Conservation (phyloP, 1,140 invertebrate species). For the Sitophilus oryzae region DNA sequence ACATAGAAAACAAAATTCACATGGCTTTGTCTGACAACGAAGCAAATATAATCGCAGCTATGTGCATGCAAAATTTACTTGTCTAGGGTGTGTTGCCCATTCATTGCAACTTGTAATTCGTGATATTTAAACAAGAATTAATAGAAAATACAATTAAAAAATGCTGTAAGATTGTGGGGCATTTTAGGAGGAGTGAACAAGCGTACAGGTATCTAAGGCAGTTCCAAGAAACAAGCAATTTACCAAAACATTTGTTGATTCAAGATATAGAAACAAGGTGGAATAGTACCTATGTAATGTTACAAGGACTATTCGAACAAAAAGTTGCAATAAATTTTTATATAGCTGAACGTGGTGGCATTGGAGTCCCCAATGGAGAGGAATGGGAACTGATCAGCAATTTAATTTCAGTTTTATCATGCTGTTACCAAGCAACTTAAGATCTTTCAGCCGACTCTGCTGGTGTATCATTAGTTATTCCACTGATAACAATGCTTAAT, state of each 20-base stretch:
- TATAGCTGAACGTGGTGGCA: not conserved
- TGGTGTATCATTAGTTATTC: too few species aligned
- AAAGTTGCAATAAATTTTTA: not conserved
- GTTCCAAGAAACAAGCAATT: constrained; percentile 1
- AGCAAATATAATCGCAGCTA: too few species aligned
- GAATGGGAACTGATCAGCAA: not conserved
- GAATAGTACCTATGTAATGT: not conserved
- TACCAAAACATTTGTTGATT: not conserved
- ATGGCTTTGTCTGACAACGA: too few species aligned
- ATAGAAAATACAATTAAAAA: constrained; percentile 3
- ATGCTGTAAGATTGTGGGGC: not conserved
- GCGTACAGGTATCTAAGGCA: not conserved
- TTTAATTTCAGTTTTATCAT: not conserved
- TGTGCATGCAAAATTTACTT: too few species aligned
- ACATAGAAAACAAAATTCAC: too few species aligned
- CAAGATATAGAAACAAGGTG: not conserved
- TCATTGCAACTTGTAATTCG: too few species aligned
- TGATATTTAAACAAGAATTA: too few species aligned
- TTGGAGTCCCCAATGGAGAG: not conserved
- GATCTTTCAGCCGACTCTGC: too few species aligned
- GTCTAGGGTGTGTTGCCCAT: too few species aligned
- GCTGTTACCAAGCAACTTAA: constrained; percentile 2
- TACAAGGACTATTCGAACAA: too few species aligned
- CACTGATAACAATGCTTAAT: too few species aligned
- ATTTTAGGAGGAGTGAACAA: not conserved